Evolutionary conservation across 1,140 invertebrate genomes (phyloP), one percentile per base, ranked within the genome.

Genomic region (Drosophila ogumai): DNA sequence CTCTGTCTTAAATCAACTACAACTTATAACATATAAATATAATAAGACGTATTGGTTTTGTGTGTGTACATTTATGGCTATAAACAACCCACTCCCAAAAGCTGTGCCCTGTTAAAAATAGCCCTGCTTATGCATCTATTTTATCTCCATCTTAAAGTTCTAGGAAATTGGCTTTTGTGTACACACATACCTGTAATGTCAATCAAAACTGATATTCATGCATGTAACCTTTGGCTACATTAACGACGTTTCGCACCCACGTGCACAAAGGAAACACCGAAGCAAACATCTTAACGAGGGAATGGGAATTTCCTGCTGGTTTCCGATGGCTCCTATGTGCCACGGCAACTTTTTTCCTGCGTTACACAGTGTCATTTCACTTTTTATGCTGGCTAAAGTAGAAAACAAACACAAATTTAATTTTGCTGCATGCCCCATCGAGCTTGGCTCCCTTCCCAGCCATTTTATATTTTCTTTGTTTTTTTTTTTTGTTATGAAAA

Each of bases 321-420:
- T 75, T 75, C 43, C 68, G 52, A 12, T 36, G 66, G 52, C 3
- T 72, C 31, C 66, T 34, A 58, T 69, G 40, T 41, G 34, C 22
- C n/a, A 38, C 32, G 65, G 41, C 10, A 12, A 50, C 68, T 65
- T 28, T 64, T 72, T 75, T 34, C 47, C 56, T 76, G 41, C 32
- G 58, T 79, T 79, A 74, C 68, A 40, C 75, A 81, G 75, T 81
- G 60, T 76, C 79, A 79, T 79, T 79, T 73, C 40, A 79, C 38
- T 64, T 78, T 54, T 59, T 69, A 50, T 72, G 68, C 68, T 72
- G 66, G 66, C 68, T 72, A 72, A 72, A 81, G 79, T 72, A 49
- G 58, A 71, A 73, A 69, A 81, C 73, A 78, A 81, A 77, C 71
- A 82, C 79, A 81, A 81, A 81, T 81, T 81, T 81, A 74, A 81